Evolutionary conservation across 1,140 invertebrate species (phyloP).

Genomic region (Sesamia nonagrioides): DNA sequence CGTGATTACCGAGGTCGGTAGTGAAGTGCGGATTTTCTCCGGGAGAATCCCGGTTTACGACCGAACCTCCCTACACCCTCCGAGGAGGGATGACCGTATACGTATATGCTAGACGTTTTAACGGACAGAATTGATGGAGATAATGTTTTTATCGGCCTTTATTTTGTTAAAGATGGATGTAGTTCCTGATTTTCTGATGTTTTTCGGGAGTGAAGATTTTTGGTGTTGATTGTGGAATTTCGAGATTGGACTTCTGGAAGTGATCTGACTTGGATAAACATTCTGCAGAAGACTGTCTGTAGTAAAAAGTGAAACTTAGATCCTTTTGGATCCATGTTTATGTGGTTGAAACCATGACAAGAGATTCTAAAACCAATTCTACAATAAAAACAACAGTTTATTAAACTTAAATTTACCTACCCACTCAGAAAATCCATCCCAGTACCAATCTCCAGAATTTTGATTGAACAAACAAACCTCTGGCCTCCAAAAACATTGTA

Average conservation of each 20-base stretch:
- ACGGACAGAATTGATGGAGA: slow-evolving; percentile 47
- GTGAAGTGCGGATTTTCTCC: slow-evolving; percentile 80
- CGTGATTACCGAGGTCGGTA: slow-evolving; percentile 79
- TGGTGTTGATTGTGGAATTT: neutral
- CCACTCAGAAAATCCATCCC: slow-evolving; percentile 45
- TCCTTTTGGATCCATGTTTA: no score
- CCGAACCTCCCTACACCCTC: slow-evolving; percentile 54
- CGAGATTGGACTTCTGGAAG: neutral
- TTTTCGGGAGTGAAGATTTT: neutral
- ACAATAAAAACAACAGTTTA: slow-evolving; percentile 2
- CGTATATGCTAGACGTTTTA: slow-evolving; percentile 51
- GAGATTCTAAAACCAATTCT: neutral
- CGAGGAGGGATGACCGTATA: slow-evolving; percentile 62
- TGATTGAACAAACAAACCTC: slow-evolving; percentile 66
- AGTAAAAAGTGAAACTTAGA: no score
- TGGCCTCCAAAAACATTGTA: slow-evolving; percentile 58
- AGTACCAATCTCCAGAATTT: slow-evolving; percentile 62
- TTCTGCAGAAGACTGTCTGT: no score
- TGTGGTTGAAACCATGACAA: neutral
- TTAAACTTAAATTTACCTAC: slow-evolving; percentile 13
- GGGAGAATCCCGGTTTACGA: slow-evolving; percentile 80
- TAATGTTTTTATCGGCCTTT: slow-evolving; percentile 45
- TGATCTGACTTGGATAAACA: no score
- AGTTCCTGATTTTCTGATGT: slow-evolving; percentile 8
- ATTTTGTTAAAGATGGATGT: slow-evolving; percentile 15